A percentile compares a stretch with the other conserved stretches of the same genome.
phyloP scores from a whole-genome alignment of 2,797 vertebrate species.

The Peromyscus attwateri region DNA sequence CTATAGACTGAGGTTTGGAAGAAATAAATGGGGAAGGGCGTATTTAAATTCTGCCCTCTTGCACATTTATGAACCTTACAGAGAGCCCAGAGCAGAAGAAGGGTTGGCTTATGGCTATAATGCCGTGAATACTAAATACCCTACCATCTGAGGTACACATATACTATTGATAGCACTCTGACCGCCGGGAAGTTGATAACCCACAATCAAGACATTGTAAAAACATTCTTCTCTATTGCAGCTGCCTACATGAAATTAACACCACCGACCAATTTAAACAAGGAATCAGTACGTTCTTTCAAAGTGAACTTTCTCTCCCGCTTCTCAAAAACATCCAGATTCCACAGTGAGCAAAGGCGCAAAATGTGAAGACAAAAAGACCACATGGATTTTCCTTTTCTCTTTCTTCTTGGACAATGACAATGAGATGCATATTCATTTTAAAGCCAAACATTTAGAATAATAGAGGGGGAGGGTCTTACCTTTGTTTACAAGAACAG shows the following conservation, averaged over 20 bases:
- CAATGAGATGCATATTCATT: neutral
- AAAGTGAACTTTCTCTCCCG: neutral
- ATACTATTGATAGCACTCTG: slow-evolving; percentile 80
- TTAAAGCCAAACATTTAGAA: neutral
- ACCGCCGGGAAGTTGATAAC: slow-evolving; percentile 78
- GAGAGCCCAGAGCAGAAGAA: slow-evolving; percentile 85
- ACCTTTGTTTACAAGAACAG: slow-evolving; percentile 96
- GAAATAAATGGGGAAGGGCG: slow-evolving; percentile 85
- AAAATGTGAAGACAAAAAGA: slow-evolving; percentile 1
- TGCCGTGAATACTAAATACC: slow-evolving; percentile 81
- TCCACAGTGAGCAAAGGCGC: neutral
- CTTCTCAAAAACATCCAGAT: neutral
- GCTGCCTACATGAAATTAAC: slow-evolving; percentile 11
- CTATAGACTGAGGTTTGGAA: slow-evolving; percentile 80
- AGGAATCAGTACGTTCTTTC: neutral
- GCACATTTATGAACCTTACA: slow-evolving; percentile 86
- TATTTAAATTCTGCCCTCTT: slow-evolving; percentile 85
- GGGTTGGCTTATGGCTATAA: slow-evolving; percentile 85
- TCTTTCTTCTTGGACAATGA: slow-evolving; percentile 3
- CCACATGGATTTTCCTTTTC: neutral
- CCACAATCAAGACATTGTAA: slow-evolving; percentile 83
- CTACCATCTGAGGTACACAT: slow-evolving; percentile 79
- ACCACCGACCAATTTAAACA: neutral
- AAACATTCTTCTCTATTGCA: slow-evolving; percentile 77
- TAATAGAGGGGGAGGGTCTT: slow-evolving; percentile 79